Evolutionary conservation across 2,113 vertebrate genomes (phyloP), one percentile per base, ranked within the genome.

Genomic region (Tenrec ecaudatus): DNA sequence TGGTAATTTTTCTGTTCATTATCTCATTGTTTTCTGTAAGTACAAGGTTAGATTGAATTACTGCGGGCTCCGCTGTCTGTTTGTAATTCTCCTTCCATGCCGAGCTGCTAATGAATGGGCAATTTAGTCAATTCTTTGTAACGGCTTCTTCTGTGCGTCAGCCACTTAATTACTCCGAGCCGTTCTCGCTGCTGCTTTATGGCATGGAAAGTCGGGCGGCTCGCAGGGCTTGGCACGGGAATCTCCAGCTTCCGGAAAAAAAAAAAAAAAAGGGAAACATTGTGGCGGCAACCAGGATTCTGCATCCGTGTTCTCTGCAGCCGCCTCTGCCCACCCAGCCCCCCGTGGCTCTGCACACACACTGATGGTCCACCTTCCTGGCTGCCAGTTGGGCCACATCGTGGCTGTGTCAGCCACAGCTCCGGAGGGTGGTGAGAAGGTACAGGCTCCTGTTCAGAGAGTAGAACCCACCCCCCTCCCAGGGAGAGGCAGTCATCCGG

Each of bases 41-140:
- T 99, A 99, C 98, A 99, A 99, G 99, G 98, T 99, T 98, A 99
- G 99, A 99, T 99, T 99, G 99, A 99, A 99, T 99, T 99, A 99
- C 98, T 99, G 98, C 98, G 97, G 98, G 98, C 98, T 98, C 98
- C 98, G 98, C 98, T 97, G 98, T 99, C 98, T 99, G 98, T 98
- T 98, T 99, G 98, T 98, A 98, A 98, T 99, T 98, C 98, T 99
- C 98, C 98, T 98, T 98, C 98, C 98, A 98, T 98, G 98, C 98
- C 97, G 98, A 27, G 97, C 98, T 98, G 97, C 98, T 99, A 99
- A 99, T 99, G 98, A 99, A 99, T 99, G 99, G 98, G 98, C 99
- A 99, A 99, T 99, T 99, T 99, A 99, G 98, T 99, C 98, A 99
- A 99, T 99, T 98, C 99, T 99, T 98, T 97, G 98, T 98, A 99